Percentiles rank a stretch among this genome's conserved stretches.
Evolutionary conservation across 2,797 vertebrate genomes (phyloP).

Genomic region (Peromyscus aztecus): DNA sequence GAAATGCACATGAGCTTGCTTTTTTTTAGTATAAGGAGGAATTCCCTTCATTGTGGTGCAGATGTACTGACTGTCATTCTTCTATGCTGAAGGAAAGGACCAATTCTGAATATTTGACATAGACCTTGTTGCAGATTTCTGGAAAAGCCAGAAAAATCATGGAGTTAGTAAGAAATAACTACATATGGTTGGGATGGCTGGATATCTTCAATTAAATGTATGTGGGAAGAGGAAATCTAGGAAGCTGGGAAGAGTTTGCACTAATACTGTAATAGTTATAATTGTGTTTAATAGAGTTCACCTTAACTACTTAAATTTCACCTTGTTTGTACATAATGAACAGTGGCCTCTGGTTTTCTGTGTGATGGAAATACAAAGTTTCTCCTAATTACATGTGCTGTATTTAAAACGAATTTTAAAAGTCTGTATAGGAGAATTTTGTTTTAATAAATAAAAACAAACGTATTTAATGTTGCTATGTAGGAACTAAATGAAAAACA

Average conservation of each 20-base stretch:
- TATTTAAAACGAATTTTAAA: not conserved
- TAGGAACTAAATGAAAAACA: not conserved
- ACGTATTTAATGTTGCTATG: not conserved
- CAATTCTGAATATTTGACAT: not conserved
- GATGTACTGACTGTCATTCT: not conserved
- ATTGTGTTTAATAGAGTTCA: not conserved
- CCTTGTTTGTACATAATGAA: not conserved
- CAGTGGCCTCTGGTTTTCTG: not conserved
- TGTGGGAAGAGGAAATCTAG: not conserved
- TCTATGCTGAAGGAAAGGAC: not conserved
- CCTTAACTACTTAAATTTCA: not conserved
- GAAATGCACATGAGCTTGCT: too few relatives aligned
- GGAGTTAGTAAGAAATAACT: not conserved
- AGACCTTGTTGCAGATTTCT: not conserved
- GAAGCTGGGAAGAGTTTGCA: not conserved
- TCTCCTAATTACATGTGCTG: not conserved
- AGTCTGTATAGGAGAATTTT: not conserved
- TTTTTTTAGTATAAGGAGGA: not conserved
- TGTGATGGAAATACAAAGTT: not conserved
- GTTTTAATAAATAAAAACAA: not conserved
- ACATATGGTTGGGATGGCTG: not conserved
- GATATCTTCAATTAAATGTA: not conserved
- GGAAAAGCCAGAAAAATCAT: not conserved
- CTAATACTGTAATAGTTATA: not conserved
- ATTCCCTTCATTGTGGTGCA: not conserved